Evolutionary conservation across 2,888 invertebrate species (phyloP), one percentile per base, ranked within the genome.

Genomic region (Kuschelorhynchus macadamiae): DNA sequence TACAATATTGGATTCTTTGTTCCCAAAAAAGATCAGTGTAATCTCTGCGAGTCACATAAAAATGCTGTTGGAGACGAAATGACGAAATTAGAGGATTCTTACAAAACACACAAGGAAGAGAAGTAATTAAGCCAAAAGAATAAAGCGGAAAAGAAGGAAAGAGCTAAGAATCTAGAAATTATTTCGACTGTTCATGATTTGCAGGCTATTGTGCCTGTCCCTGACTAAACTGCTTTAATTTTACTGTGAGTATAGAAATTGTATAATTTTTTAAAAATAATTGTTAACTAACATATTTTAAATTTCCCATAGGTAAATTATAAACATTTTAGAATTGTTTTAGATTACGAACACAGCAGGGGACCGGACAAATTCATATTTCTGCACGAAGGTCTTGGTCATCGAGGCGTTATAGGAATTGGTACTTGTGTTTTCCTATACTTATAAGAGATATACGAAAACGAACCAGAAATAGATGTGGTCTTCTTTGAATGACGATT

Each of bases 1-100:
- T 79, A 75, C 61, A 79, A 80, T 72, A 75, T 76, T 47, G 72
- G 74, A 30, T 77, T 79, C 56, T 78, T 77, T 33, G 20, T n/a
- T 5, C 56, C 56, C 2, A 56, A 56, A 18, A 56, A 44, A 12
- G 56, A 56, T 42, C 41, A 32, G 14, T 39, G 56, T 32, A 36
- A 53, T 32, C 21, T 55, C 3, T 56, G 56, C 42, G 56, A 42
- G 8, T 25, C 16, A 2, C 21, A 42, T 20, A 56, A 56, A 36
- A 52, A 33, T 36, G 33, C 36, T 16, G 2, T 17, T n/a, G 33
- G 14, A 9, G 32, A 30, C n/a, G 52, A 52, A 21, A 18, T 33
- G n/a, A 32, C 14, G 12, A 21, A 52, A 36, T 18, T 52, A 11
- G 18, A 52, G 17, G 7, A 52, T 16, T 33, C 3, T 4, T 32